These are phyloP conservation scores for Chelidonichthys spinosus DNA, from an alignment of 2,797 vertebrate genomes.

Conservation along the genomic window DNA sequence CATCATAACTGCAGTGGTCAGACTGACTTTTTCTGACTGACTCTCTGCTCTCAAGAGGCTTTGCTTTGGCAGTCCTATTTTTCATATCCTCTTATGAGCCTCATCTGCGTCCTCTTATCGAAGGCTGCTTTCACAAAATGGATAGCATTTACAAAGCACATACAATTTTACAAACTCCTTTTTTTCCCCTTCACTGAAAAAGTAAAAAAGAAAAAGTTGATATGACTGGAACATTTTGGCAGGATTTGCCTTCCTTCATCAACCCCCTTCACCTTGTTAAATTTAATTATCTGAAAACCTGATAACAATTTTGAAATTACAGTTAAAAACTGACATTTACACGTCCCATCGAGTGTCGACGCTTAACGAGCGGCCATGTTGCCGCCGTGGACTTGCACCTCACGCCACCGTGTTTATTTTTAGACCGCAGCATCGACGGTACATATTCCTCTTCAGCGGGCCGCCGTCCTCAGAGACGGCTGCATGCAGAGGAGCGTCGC, in stretches of 20 bases:
- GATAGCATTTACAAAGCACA: background rate
- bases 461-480: slow-evolving; percentile 79
- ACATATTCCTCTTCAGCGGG: slow-evolving; percentile 23
- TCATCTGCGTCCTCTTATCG: background rate
- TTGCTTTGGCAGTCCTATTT: slow-evolving; percentile 7
- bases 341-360: background rate
- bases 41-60: slow-evolving; percentile 17
- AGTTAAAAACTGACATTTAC: slow-evolving; percentile 1
- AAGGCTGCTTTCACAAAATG: slow-evolving; percentile 11
- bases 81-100: background rate
- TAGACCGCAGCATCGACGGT: slow-evolving; percentile 20
- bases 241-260: slow-evolving; percentile 10
- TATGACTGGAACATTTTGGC: background rate
- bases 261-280: background rate
- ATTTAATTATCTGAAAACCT: slow-evolving; percentile 27
- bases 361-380: slow-evolving; percentile 10
- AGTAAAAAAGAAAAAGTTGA: background rate
- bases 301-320: slow-evolving; percentile 10
- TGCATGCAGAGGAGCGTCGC: slow-evolving; percentile 77
- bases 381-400: slow-evolving; percentile 14
- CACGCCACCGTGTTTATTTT: slow-evolving; percentile 48
- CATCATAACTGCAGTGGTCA: slow-evolving; percentile 5
- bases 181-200: background rate
- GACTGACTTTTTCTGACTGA: background rate
- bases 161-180: slow-evolving; percentile 1